Percentiles rank a stretch among this genome's conserved stretches.
These are phyloP conservation scores for Strigops habroptila DNA, from an alignment of 2,113 vertebrate genomes.

Conservation along the genomic window DNA sequence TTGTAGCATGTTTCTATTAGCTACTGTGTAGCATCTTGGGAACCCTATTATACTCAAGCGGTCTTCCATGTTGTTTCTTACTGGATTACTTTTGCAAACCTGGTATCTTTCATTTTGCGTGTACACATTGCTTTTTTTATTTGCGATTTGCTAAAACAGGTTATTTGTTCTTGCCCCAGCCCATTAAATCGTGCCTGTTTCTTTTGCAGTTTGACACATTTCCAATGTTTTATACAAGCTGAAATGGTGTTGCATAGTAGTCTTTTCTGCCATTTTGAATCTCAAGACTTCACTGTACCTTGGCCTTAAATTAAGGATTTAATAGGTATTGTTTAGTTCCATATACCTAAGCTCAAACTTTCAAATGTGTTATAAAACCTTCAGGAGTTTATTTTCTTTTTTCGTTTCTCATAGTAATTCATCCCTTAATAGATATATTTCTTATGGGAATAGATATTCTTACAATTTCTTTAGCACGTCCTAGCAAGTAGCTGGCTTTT, in stretches of 20 bases:
- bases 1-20: background rate
- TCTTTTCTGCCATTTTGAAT: background rate
- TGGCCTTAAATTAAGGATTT: background rate
- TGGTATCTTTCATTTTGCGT: background rate
- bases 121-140: background rate
- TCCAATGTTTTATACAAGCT: background rate
- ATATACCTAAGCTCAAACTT: background rate
- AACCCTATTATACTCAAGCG: background rate
- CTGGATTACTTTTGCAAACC: background rate
- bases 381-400: background rate
- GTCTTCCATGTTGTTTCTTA: background rate
- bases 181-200: background rate
- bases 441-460: background rate
- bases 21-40: background rate
- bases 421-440: background rate
- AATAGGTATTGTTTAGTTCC: background rate
- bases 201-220: background rate
- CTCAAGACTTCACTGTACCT: rapidly evolving
- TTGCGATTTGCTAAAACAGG: background rate
- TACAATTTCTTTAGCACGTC: background rate
- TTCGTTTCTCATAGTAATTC: background rate
- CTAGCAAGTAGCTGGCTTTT: background rate
- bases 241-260: background rate
- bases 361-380: background rate
- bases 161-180: background rate